Conservation (phyloP, 2,113 vertebrate genomes). For the Prinia subflava region DNA sequence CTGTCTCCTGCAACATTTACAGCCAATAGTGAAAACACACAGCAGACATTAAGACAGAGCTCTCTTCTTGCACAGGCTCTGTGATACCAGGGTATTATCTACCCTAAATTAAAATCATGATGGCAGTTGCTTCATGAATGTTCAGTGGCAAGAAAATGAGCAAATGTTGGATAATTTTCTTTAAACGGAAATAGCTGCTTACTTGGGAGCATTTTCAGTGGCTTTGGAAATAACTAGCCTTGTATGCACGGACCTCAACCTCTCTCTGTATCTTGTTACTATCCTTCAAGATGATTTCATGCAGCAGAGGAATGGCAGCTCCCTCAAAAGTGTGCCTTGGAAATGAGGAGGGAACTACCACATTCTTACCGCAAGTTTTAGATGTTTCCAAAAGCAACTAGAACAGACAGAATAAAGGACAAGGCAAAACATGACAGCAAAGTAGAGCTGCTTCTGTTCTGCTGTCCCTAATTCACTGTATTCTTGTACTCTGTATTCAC, state of each 20-base stretch:
- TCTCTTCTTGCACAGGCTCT: not conserved
- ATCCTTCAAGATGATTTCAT: not conserved
- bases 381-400: not conserved
- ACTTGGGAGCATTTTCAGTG: not conserved
- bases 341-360: not conserved
- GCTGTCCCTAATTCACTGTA: constrained; percentile 7
- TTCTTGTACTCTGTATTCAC: not conserved
- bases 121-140: not conserved
- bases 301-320: not conserved
- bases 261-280: not conserved
- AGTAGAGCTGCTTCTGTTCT: not conserved
- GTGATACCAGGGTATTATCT: not conserved
- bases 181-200: not conserved
- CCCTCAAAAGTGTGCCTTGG: not conserved
- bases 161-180: not conserved
- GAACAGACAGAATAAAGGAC: not conserved
- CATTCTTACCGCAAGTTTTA: not conserved
- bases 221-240: not conserved
- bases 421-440: not conserved
- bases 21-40: not conserved
- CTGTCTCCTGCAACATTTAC: not conserved
- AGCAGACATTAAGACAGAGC: not conserved
- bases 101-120: not conserved
- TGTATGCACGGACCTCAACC: not conserved
- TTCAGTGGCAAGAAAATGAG: not conserved